phyloP scores from a whole-genome alignment of 2,797 vertebrate genomes.

The Sylvilagus floridanus region DNA sequence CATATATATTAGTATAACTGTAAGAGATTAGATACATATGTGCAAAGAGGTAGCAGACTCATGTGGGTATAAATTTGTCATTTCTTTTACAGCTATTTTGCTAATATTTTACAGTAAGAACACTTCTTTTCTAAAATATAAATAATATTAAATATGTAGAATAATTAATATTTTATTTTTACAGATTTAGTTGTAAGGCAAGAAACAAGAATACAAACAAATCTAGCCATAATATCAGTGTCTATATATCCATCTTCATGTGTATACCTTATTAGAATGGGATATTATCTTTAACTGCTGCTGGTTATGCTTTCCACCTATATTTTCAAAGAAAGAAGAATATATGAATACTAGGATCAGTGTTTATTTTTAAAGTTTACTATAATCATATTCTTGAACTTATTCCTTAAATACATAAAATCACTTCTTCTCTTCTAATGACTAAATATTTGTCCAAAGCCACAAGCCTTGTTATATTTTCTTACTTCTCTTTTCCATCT shows the following conservation, averaged over 20 bases:
- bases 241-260: no score
- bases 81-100: not conserved
- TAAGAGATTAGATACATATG: not conserved
- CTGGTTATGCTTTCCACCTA: not conserved
- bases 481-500: not conserved
- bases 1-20: not conserved
- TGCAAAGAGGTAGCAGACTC: not conserved
- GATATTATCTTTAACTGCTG: not conserved
- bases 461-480: not conserved
- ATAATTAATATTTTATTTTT: not conserved
- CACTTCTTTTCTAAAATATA: not conserved
- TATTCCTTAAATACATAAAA: not conserved
- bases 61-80: not conserved
- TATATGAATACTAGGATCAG: not conserved
- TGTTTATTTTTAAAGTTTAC: not conserved
- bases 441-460: not conserved
- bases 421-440: not conserved
- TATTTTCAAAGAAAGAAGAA: not conserved
- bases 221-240: not conserved
- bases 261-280: not conserved
- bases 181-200: not conserved
- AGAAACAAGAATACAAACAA: not conserved
- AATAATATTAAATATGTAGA: not conserved
- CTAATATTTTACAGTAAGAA: not conserved
- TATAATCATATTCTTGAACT: not conserved